phyloP scores from a whole-genome alignment of 2,888 invertebrate species.

The Dusona sp. region DNA sequence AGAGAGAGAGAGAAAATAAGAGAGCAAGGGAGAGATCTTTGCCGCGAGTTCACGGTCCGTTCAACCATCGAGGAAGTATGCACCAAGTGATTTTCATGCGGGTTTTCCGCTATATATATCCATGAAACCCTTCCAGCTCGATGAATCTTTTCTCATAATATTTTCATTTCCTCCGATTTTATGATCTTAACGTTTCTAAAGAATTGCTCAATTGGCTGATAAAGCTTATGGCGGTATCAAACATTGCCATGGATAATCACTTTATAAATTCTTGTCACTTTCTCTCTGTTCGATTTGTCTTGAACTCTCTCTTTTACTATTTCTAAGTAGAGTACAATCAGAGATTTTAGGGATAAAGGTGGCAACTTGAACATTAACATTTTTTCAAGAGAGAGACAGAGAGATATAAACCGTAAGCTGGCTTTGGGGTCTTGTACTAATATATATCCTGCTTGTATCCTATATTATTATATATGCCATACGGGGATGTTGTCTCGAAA shows the following conservation, averaged over 20 bases:
- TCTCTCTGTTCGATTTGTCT: neutral
- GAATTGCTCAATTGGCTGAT: conserved; percentile 27
- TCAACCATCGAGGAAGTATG: conserved; percentile 39
- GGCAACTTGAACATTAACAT: neutral
- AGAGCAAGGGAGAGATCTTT: conserved; percentile 3
- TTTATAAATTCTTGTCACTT: neutral
- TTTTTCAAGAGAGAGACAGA: neutral
- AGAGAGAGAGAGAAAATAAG: neutral
- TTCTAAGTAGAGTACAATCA: neutral
- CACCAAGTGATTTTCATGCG: conserved; percentile 62
- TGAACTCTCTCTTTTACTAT: neutral
- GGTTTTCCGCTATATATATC: conserved; percentile 37
- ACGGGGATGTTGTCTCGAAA: conserved; percentile 7
- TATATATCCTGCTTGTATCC: neutral
- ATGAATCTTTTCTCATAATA: conserved; percentile 20
- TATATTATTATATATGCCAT: conserved; percentile 8
- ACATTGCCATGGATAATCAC: neutral
- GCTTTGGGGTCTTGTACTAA: conserved; percentile 29
- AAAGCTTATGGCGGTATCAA: neutral
- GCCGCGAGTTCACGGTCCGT: conserved; percentile 26
- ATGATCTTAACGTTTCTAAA: neutral
- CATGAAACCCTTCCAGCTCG: conserved; percentile 22
- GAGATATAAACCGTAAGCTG: conserved; percentile 35
- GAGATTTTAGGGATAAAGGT: neutral
- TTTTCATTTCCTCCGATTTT: conserved; percentile 1